These are phyloP conservation scores for Loxodonta africana DNA, from an alignment of 2,113 vertebrate species.

Conservation along the genomic window DNA sequence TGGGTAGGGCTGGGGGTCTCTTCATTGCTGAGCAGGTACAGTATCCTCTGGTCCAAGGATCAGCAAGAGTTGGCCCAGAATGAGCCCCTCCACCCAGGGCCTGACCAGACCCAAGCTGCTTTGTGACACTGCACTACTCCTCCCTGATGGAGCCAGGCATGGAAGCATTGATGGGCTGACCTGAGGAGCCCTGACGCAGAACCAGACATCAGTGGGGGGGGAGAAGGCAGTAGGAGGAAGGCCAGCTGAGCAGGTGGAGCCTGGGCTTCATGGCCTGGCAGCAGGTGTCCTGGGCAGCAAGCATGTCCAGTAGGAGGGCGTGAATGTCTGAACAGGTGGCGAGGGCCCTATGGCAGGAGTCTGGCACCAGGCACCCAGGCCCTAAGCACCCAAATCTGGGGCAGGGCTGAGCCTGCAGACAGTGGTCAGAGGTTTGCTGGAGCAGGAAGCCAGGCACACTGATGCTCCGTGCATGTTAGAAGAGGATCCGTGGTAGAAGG, in stretches of 20 bases:
- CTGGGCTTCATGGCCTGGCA: not conserved
- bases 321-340: constrained; percentile 24
- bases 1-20: not conserved
- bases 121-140: rapidly evolving
- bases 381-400: rapidly evolving
- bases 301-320: not conserved
- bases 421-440: not conserved
- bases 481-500: not conserved
- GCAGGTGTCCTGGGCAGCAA: not conserved
- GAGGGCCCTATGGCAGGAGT: not conserved
- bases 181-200: not conserved
- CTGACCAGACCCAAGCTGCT: not conserved
- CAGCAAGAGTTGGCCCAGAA: not conserved
- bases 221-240: not conserved
- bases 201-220: not conserved
- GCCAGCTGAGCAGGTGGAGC: not conserved
- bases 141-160: not conserved
- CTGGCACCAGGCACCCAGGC: not conserved
- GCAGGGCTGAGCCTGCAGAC: not conserved
- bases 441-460: not conserved
- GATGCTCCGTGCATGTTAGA: not conserved
- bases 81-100: too few species aligned
- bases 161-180: not conserved
- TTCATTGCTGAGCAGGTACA: not conserved
- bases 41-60: not conserved